A percentile compares a stretch with the other conserved stretches of the same genome.
phyloP scores from a whole-genome alignment of 2,888 invertebrate genomes.

The Tetramorium bicarinatum region DNA sequence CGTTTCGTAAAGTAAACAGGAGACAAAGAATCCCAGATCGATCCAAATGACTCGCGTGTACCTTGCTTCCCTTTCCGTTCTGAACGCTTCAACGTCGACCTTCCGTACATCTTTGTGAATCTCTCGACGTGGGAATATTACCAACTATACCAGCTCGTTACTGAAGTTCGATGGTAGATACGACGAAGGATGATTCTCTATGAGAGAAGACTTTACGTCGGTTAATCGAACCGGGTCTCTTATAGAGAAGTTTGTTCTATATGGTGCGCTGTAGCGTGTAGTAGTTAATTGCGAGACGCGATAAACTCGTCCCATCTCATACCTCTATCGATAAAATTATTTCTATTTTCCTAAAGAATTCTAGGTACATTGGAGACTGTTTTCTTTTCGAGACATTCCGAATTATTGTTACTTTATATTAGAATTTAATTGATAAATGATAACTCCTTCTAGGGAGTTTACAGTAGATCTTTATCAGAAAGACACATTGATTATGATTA shows the following conservation, averaged over 20 bases:
- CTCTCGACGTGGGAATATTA: constrained; percentile 74
- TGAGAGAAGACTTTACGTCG: constrained; percentile 61
- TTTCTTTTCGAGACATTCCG: background rate
- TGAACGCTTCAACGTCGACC: constrained; percentile 13
- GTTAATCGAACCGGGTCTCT: constrained; percentile 71
- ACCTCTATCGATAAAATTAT: background rate
- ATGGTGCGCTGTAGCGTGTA: constrained; percentile 26
- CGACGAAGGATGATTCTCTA: constrained; percentile 62
- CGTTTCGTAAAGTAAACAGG: constrained; percentile 39
- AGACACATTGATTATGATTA: constrained; percentile 50
- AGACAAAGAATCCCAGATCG: constrained; percentile 45
- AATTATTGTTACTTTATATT: background rate
- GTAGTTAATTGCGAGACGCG: constrained; percentile 64
- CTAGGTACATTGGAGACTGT: background rate
- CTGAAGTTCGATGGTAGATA: constrained; percentile 69
- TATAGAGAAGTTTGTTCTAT: constrained; percentile 16
- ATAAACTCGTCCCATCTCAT: constrained; percentile 10
- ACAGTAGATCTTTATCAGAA: constrained; percentile 10
- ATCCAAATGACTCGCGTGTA: constrained; percentile 41
- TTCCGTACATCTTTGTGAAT: constrained; percentile 37
- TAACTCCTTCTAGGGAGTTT: background rate
- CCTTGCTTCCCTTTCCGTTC: constrained; percentile 16
- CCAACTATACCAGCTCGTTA: constrained; percentile 73
- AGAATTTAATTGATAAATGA: constrained; percentile 10
- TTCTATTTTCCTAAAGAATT: constrained; percentile 2